A percentile compares a stretch with the other conserved stretches of the same genome.
Conservation (phyloP, 2,113 vertebrate species). For the Aptenodytes forsteri region DNA sequence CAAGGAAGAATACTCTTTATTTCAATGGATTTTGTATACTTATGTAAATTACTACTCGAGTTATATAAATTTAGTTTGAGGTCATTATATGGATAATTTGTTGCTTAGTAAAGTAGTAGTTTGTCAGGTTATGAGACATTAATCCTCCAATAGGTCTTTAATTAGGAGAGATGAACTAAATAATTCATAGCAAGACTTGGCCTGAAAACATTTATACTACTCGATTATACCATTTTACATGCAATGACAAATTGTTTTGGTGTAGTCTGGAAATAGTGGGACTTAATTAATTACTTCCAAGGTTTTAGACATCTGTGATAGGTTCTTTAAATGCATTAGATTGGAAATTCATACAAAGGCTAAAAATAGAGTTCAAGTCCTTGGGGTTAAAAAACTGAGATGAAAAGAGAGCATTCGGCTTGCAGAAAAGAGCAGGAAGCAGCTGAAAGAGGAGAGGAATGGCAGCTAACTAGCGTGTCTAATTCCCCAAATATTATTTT, state of each 20-base stretch:
- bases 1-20: not conserved
- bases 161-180: slow-evolving; percentile 81
- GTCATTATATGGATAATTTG: slow-evolving; percentile 79
- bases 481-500: slow-evolving; percentile 6
- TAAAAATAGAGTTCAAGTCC: slow-evolving; percentile 75
- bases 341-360: slow-evolving; percentile 68
- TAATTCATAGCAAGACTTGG: slow-evolving; percentile 78
- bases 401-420: not conserved
- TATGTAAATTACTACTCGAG: slow-evolving; percentile 56
- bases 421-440: slow-evolving; percentile 14
- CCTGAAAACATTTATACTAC: slow-evolving; percentile 79
- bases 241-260: slow-evolving; percentile 81
- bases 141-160: slow-evolving; percentile 79
- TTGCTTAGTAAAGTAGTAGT: slow-evolving; percentile 79
- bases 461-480: not conserved
- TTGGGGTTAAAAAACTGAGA: slow-evolving; percentile 57
- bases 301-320: slow-evolving; percentile 76
- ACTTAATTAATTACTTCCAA: slow-evolving; percentile 79
- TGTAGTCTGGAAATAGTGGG: slow-evolving; percentile 73
- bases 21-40: slow-evolving; percentile 28
- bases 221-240: slow-evolving; percentile 78
- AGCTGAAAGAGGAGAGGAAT: not conserved
- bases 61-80: slow-evolving; percentile 75
- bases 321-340: slow-evolving; percentile 72
- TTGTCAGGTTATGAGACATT: slow-evolving; percentile 79